Conservation (phyloP, 2,113 vertebrate genomes). For the Oenanthe oenanthe region DNA sequence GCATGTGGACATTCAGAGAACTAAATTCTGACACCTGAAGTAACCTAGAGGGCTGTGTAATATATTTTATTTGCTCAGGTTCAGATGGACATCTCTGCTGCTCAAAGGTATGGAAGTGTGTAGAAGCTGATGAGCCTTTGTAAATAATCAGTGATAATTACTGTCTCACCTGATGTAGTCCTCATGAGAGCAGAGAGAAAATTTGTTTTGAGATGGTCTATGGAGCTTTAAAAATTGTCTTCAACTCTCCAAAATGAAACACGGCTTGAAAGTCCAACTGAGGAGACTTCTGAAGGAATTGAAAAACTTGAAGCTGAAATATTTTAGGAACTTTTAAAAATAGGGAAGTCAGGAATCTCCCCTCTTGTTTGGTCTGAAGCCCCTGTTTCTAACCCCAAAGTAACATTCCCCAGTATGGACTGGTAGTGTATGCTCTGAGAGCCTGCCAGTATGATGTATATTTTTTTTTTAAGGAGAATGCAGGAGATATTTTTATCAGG, state of each 20-base stretch:
- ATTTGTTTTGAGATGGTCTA: neutral
- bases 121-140: neutral
- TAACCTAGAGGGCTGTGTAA: neutral
- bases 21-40: neutral
- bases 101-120: neutral
- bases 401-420: neutral
- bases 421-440: neutral
- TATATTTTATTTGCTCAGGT: neutral
- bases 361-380: neutral
- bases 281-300: conserved; percentile 21
- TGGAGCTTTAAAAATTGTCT: neutral
- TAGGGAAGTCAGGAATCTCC: conserved; percentile 55
- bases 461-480: neutral
- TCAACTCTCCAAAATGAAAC: neutral
- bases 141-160: neutral
- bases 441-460: neutral
- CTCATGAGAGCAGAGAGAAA: neutral
- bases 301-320: conserved; percentile 23
- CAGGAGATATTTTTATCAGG: neutral
- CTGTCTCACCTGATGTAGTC: neutral
- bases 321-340: conserved; percentile 56
- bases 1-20: neutral
- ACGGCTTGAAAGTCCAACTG: neutral
- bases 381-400: neutral
- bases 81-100: neutral